Evolutionary conservation across 2,888 invertebrate genomes (phyloP), one percentile per base, ranked within the genome.

Genomic region (Fragum sueziense): DNA sequence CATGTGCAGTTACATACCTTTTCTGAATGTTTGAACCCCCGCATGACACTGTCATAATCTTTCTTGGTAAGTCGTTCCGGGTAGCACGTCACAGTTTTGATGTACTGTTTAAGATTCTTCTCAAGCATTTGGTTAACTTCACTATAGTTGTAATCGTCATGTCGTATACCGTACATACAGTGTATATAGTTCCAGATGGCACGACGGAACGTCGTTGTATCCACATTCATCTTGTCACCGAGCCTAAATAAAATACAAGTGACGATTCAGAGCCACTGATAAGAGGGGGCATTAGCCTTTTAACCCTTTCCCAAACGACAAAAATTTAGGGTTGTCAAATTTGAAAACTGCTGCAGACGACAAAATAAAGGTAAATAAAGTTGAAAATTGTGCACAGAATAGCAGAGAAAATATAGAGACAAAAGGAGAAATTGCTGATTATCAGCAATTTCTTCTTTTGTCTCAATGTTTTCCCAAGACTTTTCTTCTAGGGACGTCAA

Each of bases 151-250:
- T 97, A 97, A 92, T 97, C 97, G 91, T 97, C 97, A 93, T 97
- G 97, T 88, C 95, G 93, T 85, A 97, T 97, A 34, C 96, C 97
- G 92, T 96, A 96, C 94, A 97, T 95, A 93, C 96, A 97, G 92
- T 97, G 97, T 87, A 97, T 97, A 93, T 97, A 97, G 92, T 97
- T 97, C 97, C 97, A 97, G 89, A 97, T 96, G 87, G 97, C 97
- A 75, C 96, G 94, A 70, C 97, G 95, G 93, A 97, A 97, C 86
- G 96, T 95, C 29, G 96, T 96, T 25, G 97, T 97, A 91, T 97
- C 97, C 65, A 97, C 97, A 92, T 96, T 96, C 87, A 95, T 95
- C 85, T 96, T 95, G 78, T 96, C 95, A 75, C 97, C 97, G 96
- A 97, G 96, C 27, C 97, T 97, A 93, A 17, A 41, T 11, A 41